phyloP scores from a whole-genome alignment of 2,888 invertebrate genomes.

The Phoronis australis region DNA sequence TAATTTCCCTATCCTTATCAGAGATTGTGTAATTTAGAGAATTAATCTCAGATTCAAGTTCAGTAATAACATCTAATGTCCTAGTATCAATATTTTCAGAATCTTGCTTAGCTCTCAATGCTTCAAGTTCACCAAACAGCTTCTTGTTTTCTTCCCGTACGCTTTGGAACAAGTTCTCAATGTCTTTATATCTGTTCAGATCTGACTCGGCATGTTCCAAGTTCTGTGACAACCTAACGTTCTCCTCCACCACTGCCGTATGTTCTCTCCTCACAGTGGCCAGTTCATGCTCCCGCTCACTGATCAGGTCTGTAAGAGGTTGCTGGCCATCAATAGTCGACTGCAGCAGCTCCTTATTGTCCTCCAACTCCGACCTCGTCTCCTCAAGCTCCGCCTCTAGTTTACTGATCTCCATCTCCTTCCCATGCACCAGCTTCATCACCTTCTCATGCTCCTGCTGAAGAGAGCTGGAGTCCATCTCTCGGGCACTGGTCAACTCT shows the following conservation, averaged over 20 bases:
- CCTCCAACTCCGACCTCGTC: conserved; percentile 17
- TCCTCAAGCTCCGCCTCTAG: conserved; percentile 19
- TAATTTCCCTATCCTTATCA: conserved; percentile 17
- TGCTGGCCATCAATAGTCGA: conserved; percentile 18
- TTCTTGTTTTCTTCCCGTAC: conserved; percentile 5
- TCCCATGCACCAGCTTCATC: conserved; percentile 15
- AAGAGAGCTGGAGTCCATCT: conserved; percentile 19
- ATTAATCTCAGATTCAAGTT: conserved; percentile 15
- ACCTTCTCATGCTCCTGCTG: conserved; percentile 22
- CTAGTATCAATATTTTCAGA: conserved; percentile 5
- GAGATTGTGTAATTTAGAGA: conserved; percentile 11
- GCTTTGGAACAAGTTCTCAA: conserved; percentile 6
- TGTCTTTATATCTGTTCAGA: conserved; percentile 6
- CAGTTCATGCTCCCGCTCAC: conserved; percentile 16
- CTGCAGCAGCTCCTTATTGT: conserved; percentile 19
- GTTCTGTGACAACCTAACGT: conserved; percentile 10
- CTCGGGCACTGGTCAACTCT: conserved; percentile 20
- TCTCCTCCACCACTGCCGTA: conserved; percentile 13
- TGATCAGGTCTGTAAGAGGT: conserved; percentile 12
- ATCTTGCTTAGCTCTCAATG: conserved; percentile 3
- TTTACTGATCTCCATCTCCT: conserved; percentile 19
- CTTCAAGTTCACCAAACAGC: conserved; percentile 9
- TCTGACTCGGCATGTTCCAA: conserved; percentile 11
- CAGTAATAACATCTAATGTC: conserved; percentile 16
- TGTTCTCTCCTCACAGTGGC: conserved; percentile 12